Base-by-base conservation (phyloP, 2,113 vertebrate genomes). In the Excalfactoria chinensis region DNA sequence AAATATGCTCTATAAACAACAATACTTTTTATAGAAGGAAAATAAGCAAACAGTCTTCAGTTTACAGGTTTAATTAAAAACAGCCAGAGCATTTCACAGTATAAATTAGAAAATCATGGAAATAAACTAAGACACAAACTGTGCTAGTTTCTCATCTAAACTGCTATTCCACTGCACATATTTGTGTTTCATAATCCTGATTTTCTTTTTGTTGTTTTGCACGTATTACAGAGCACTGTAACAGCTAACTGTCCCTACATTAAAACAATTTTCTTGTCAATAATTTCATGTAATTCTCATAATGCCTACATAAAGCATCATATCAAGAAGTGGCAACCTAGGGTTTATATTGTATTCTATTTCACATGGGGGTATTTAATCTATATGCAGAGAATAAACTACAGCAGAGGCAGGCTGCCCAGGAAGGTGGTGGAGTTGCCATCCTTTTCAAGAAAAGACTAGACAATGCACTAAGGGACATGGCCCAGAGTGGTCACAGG, bases 61-160 rank as follows among this genome's bases (percentile, higher is more conserved):
- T 75, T 85, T 85, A 10, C 62, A 85, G 58, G 82, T 85, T 94
- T 91, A 93, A 96, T 89, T 94, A 93, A 87, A 87, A 75, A 21
- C 70, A 89, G 67, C 19, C 53, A 85, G 22, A 74, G 58, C 74
- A 93, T 79, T 89, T 72, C 75, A 64, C n/a, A 78, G 67, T 89
- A 59, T 71, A 56, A 86, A 88, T 37, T 5, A 75, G 44, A 69
- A 91, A 76, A 82, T n/a, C n/a, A 91, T n/a, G 40, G n/a, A 66
- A 80, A 76, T 78, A 91, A 87, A 89, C 74, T 48, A 69, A 35
- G 40, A 66, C 17, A 66, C 10, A 64, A 78, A 74, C 30, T 79
- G 63, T 14, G 11, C 35, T 66, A 66, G 8, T 68, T 91, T 89
- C 40, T 88, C 63, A 76, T 70, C 48, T 62, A 60, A 87, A 72